Base-by-base conservation (phyloP, 2,113 vertebrate species). In the Serilophus lunatus region DNA sequence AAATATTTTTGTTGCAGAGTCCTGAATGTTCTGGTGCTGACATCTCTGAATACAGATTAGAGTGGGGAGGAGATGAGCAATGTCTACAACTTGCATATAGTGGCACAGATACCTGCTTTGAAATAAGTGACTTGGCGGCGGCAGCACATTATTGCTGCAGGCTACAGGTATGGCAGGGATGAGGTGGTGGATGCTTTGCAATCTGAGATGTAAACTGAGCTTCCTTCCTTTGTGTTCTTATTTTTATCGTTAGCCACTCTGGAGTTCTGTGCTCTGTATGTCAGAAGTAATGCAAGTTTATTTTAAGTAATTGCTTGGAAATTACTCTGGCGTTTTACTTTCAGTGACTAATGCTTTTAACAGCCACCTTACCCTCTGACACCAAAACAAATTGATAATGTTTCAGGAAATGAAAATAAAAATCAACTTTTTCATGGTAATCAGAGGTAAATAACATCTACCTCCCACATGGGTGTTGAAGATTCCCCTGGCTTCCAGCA, bases 11-110 rank as follows among this genome's bases (percentile, higher is more conserved):
- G 68, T 97, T 94, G 28, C 98, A 99, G 99, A 99, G 98, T 97
- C 99, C 99, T 2, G 99, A 99, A 87, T 98, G 98, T 91, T 99
- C 98, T n/a, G 99, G 99, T 54, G 98, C 98, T 9, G 99, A 99
- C 96, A 98, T 99, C 97, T 99, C 99, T 6, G 99, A 99, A 95
- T 99, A 99, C 97, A 98, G 98, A 91, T 96, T 99, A 97, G 99
- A 99, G 92, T 99, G 99, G 99, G 99, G 98, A 87, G 99, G 99
- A 92, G 97, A 98, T n/a, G 98, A 98, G 38, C 98, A 98, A 8
- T 98, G 98, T 82, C 98, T 99, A 96, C 98, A 99, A 93, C 97
- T 98, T 31, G 94, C 98, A 28, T 99, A 99, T 86, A 98, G 93
- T 1, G 99, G 99, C 57, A 96, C 98, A 25, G 98, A 98, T 44